These are phyloP conservation scores for Dissostichus mawsoni DNA, from an alignment of 2,113 vertebrate genomes.

Conservation along the genomic window DNA sequence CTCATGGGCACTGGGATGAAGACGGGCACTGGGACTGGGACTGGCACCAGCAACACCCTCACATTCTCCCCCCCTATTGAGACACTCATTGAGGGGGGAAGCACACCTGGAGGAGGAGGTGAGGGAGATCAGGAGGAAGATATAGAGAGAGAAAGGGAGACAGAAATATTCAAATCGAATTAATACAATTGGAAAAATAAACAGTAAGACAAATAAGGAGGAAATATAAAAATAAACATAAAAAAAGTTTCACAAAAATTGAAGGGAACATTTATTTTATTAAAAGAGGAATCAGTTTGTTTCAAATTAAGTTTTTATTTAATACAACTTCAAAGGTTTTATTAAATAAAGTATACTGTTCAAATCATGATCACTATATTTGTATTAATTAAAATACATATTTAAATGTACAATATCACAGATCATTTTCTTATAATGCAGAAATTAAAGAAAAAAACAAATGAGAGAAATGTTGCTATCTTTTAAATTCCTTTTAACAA, in stretches of 20 bases:
- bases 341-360: too few species aligned
- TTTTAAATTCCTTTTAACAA: not conserved
- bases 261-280: too few species aligned
- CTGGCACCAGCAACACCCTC: slow-evolving; percentile 88
- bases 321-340: too few species aligned
- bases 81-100: slow-evolving; percentile 4
- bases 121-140: not conserved
- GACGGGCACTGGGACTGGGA: slow-evolving; percentile 93
- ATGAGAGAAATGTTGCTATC: too few species aligned
- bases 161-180: not conserved
- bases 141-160: not conserved
- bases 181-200: not conserved
- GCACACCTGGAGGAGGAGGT: not conserved
- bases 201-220: too few species aligned
- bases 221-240: not conserved
- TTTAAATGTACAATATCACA: not conserved
- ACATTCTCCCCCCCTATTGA: slow-evolving; percentile 73
- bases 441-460: too few species aligned
- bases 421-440: not conserved
- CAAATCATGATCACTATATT: too few species aligned
- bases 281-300: too few species aligned
- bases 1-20: slow-evolving; percentile 96
- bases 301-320: too few species aligned
- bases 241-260: not conserved
- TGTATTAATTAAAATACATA: too few species aligned